Evolutionary conservation across 2,797 vertebrate genomes (phyloP), one percentile per base, ranked within the genome.

Genomic region (Ctenochaetus hawaiiensis): DNA sequence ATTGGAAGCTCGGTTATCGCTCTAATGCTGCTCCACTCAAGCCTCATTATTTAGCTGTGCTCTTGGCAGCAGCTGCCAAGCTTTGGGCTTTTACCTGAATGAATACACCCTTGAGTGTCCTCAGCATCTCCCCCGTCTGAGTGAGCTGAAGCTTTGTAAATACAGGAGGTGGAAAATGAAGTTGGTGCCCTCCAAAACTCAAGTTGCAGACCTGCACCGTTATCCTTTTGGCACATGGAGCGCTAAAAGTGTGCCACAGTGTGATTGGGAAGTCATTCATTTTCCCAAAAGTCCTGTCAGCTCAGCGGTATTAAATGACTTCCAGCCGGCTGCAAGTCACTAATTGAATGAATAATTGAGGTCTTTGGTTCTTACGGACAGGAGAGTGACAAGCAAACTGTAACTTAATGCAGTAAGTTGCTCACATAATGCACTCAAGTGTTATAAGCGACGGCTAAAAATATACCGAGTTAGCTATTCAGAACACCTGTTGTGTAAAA

Each of bases 301-400:
- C 60, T 8, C 59, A 49, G 77, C 34, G 1, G 54, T 18, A 5
- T 43, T 4, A 64, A 54, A 60, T 60, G 34, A 75, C 44, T 26
- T 72, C 30, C 69, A 62, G 66, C 62, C 5, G 22, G 22, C 9
- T 65, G 18, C 2, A 30, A 72, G 80, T 61, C 54, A 13, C 65
- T 23, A 48, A 68, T 57, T 77, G 14, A 68, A 85, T 87, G 60
- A 89, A 83, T 88, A 86, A 85, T 87, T 84, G 54, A 89, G 37
- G 23, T 68, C 20, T 83, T 79, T 64, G 72, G 75, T 79, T 62
- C 67, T 45, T 67, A 34, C 23, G 86, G 63, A 81, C 57, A 3
- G 30, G 34, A 6, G 12, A 76, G 64, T 8, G 48, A 72, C 56
- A 17, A 57, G 69, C 22, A 57, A 43, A 65, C 74, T 4, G 75